Evolutionary conservation across 1,140 invertebrate genomes (phyloP), one percentile per base, ranked within the genome.

Genomic region (Diuraphis noxia): DNA sequence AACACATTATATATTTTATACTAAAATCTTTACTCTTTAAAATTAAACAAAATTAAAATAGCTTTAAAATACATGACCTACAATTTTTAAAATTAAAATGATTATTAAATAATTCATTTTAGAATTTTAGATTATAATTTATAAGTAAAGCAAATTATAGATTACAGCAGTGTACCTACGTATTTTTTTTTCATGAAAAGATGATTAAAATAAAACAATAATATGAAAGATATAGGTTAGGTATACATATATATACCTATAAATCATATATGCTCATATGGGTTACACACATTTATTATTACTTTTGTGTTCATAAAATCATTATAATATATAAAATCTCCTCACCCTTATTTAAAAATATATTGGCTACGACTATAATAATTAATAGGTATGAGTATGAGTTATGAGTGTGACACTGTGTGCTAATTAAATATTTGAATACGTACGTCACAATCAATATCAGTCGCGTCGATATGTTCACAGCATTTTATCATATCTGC

Each of bases 401-500:
- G 4, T n/a, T 56, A 8, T 56, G 25, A 25, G 8, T 25, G 25
- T n/a, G 30, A 72, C 17, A 72, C 13, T n/a, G 56, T n/a, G 56
- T n/a, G 30, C 4, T n/a, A 72, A 72, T 72, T 84, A 84, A 84
- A 30, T 41, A 81, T 40, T 81, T 81, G 9, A 10, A 81, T 82
- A 86, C 85, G 36, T 52, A 86, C 85, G 21, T 86, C 3, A 30
- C 43, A 52, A 86, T 86, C 34, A 25, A 49, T 36, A 49, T 86
- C 85, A 9, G 34, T 86, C 0, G 52, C 46, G 23, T 34, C 23
- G 9, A 52, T 86, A 25, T 86, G 34, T 86, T 86, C 85, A 23
- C 85, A 88, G 30, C 87, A 88, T n/a, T 63, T 43, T 56, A 72
- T 88, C 87, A 88, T 88, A 72, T 72, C 40, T 21, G 87, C 36